Conservation (phyloP, 2,888 invertebrate species). For the Notocelia uddmanniana region DNA sequence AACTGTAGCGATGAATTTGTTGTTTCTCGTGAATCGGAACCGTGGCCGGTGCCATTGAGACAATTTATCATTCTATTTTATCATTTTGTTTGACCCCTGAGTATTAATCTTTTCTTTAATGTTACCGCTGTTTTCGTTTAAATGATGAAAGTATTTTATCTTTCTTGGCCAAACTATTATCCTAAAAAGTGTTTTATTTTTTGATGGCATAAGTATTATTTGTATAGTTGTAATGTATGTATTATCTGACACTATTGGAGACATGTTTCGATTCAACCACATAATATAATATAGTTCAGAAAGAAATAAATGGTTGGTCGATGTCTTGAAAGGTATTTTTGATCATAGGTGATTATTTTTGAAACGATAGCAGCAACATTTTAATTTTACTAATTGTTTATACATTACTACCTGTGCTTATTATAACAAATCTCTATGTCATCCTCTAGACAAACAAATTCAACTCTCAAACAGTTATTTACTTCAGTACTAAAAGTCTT, state of each 20-base stretch:
- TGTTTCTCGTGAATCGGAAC: neutral
- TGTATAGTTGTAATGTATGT: too few relatives aligned
- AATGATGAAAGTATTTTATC: neutral
- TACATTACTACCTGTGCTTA: neutral
- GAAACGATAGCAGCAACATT: too few relatives aligned
- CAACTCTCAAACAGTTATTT: neutral
- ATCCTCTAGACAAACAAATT: slow-evolving; percentile 1
- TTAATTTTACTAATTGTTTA: too few relatives aligned
- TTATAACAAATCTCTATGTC: neutral
- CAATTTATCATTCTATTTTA: slow-evolving; percentile 4
- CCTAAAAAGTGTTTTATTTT: neutral
- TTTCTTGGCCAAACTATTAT: too few relatives aligned
- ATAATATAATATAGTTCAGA: too few relatives aligned
- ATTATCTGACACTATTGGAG: too few relatives aligned
- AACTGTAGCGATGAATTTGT: neutral
- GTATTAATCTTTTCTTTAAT: neutral
- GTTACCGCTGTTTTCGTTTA: neutral
- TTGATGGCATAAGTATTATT: neutral
- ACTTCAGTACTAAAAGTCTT: neutral
- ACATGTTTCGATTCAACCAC: too few relatives aligned
- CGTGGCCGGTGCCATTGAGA: slow-evolving; percentile 4
- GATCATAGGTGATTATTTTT: too few relatives aligned
- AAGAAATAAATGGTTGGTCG: too few relatives aligned
- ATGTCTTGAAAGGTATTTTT: too few relatives aligned
- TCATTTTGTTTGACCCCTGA: neutral